Evolutionary conservation across 2,888 invertebrate species (phyloP).

Genomic region (Oeneis ivallda): DNA sequence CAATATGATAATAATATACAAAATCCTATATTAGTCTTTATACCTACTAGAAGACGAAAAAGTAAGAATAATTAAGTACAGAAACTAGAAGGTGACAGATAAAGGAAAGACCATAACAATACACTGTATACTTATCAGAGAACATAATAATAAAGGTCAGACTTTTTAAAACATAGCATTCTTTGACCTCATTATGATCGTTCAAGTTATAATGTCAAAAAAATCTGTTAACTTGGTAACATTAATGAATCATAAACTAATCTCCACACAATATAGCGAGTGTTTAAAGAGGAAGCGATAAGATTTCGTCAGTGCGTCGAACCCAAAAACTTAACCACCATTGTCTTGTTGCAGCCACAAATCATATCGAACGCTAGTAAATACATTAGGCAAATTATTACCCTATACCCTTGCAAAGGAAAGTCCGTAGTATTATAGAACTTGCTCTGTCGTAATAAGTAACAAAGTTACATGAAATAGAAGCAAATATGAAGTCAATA

Average conservation of each 20-base stretch:
- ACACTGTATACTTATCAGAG: background rate
- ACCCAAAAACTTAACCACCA: slow-evolving; percentile 56
- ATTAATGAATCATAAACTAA: slow-evolving; percentile 70
- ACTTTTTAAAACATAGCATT: background rate
- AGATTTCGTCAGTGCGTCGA: slow-evolving; percentile 55
- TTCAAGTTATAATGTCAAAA: slow-evolving; percentile 24
- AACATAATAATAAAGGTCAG: background rate
- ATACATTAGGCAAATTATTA: slow-evolving; percentile 21
- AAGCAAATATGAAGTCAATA: slow-evolving; percentile 1
- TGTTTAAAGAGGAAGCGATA: slow-evolving; percentile 72
- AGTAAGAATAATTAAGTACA: too few species aligned
- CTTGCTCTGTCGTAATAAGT: slow-evolving; percentile 37
- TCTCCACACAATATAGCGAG: slow-evolving; percentile 61
- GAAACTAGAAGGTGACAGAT: background rate
- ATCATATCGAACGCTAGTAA: slow-evolving; percentile 32
- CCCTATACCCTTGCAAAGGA: slow-evolving; percentile 49
- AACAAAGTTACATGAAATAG: slow-evolving; percentile 6
- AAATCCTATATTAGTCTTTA: too few species aligned
- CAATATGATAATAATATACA: too few species aligned
- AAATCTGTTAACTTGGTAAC: slow-evolving; percentile 28
- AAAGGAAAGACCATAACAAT: too few species aligned
- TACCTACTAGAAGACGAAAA: too few species aligned
- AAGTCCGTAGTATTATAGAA: slow-evolving; percentile 33
- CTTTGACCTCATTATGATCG: background rate
- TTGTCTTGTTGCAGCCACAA: slow-evolving; percentile 31